These are phyloP conservation scores for Lapara coniferarum DNA, from an alignment of 2,888 invertebrate species.

Conservation along the genomic window DNA sequence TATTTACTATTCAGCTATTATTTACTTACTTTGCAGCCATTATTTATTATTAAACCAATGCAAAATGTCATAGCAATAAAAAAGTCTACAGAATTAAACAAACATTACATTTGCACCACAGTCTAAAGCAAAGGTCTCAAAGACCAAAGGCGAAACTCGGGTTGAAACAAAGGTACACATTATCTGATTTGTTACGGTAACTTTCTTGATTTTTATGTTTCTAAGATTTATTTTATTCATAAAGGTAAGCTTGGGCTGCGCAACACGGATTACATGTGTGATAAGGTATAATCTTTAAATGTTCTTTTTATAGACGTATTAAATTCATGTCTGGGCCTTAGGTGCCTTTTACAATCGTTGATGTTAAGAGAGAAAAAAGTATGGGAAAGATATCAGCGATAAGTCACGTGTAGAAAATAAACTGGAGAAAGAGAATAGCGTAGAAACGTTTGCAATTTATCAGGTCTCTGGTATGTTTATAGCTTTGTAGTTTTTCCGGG, in stretches of 20 bases:
- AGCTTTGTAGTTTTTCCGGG: too few species aligned
- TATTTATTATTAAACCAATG: too few species aligned
- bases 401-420: too few species aligned
- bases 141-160: constrained; percentile 59
- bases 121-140: constrained; percentile 51
- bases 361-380: too few species aligned
- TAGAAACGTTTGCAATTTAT: too few species aligned
- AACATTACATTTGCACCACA: constrained; percentile 42
- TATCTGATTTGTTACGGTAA: constrained; percentile 55
- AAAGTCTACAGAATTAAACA: neutral
- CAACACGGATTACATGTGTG: constrained; percentile 16
- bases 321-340: too few species aligned
- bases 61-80: neutral
- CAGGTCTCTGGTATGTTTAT: too few species aligned
- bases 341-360: too few species aligned
- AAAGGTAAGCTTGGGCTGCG: constrained; percentile 17
- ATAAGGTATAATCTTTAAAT: constrained; percentile 1
- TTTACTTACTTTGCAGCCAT: too few species aligned
- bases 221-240: constrained; percentile 26
- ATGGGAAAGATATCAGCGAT: too few species aligned
- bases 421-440: too few species aligned
- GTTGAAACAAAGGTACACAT: constrained; percentile 66
- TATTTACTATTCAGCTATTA: too few species aligned
- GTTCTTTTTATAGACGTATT: neutral
- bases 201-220: constrained; percentile 30